Conservation (phyloP, 2,797 vertebrate genomes). For the Spea hammondii region DNA sequence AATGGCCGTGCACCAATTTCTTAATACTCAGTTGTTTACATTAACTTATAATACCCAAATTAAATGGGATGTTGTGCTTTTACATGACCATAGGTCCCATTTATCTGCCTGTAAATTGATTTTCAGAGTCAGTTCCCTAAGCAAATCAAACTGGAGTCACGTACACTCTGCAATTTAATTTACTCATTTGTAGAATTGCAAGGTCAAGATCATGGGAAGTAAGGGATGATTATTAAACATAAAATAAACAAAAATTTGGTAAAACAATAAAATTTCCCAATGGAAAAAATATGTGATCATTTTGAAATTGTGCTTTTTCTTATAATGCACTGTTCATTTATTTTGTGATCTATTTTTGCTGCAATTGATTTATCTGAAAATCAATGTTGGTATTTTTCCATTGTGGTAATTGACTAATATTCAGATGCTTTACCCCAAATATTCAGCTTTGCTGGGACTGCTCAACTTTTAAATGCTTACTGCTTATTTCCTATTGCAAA, state of each 20-base stretch:
- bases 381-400: too few relatives aligned
- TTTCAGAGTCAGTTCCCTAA: background rate
- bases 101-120: background rate
- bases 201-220: background rate
- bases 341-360: too few relatives aligned
- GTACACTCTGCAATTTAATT: slow-evolving; percentile 4
- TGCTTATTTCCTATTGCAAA: too few relatives aligned
- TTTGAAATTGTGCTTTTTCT: too few relatives aligned
- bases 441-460: too few relatives aligned
- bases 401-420: too few relatives aligned
- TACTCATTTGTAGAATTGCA: background rate
- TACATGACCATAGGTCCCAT: background rate
- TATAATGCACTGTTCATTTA: too few relatives aligned
- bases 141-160: background rate
- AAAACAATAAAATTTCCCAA: background rate
- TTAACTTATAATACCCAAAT: background rate
- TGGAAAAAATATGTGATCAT: too few relatives aligned
- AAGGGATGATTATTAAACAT: slow-evolving; percentile 19
- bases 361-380: too few relatives aligned
- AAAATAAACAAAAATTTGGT: background rate
- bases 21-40: background rate
- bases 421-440: too few relatives aligned
- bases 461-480: too few relatives aligned
- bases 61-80: background rate
- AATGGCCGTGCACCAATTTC: background rate